Percentiles rank a stretch among this genome's conserved stretches.
These are phyloP conservation scores for Pachydiplax longipennis DNA, from an alignment of 2,888 invertebrate species.

Conservation along the genomic window DNA sequence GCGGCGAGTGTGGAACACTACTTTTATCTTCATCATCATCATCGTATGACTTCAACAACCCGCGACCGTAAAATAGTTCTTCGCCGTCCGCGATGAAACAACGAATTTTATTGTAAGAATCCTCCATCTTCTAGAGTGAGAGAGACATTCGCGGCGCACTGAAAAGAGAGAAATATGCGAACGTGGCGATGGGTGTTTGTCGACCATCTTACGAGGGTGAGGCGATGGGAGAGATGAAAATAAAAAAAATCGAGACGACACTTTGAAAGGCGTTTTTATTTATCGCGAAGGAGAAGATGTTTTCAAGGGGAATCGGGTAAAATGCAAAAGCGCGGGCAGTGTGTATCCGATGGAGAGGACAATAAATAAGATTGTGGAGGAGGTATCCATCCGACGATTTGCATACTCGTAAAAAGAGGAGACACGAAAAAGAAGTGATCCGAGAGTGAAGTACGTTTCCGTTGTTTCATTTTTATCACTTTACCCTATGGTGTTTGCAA, in stretches of 20 bases:
- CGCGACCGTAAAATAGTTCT: not conserved
- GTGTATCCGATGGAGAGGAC: too few relatives aligned
- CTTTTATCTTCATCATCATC: not conserved
- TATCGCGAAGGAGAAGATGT: too few relatives aligned
- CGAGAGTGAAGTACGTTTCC: too few relatives aligned
- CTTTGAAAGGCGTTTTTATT: too few relatives aligned
- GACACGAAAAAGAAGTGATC: too few relatives aligned
- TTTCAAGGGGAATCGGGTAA: too few relatives aligned
- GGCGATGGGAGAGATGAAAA: not conserved
- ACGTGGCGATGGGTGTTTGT: not conserved
- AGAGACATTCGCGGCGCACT: not conserved
- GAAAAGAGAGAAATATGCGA: not conserved
- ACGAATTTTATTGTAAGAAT: not conserved
- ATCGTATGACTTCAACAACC: not conserved
- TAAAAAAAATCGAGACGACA: not conserved
- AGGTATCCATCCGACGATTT: too few relatives aligned
- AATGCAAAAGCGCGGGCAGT: too few relatives aligned
- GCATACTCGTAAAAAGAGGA: too few relatives aligned
- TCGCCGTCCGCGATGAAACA: not conserved
- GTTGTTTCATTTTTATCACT: too few relatives aligned
- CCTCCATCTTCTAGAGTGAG: not conserved
- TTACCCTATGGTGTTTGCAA: too few relatives aligned
- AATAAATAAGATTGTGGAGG: too few relatives aligned
- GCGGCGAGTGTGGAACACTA: not conserved
- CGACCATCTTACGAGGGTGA: not conserved